Evolutionary conservation across 2,113 vertebrate species (phyloP).

Genomic region (human): GRCh38 chr3:84603501-84604000

Average conservation of each 20-base stretch:
- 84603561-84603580: not conserved
- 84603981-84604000: not conserved
- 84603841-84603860: not conserved
- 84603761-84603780: not conserved
- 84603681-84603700: constrained; percentile 45
- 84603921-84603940: not conserved
- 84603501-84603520: not conserved
- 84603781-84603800: not conserved
- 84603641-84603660: not conserved
- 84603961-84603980: not conserved
- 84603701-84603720: not conserved
- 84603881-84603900: not conserved
- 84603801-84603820: not conserved
- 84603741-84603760: constrained; percentile 22
- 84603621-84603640: not conserved
- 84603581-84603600: not conserved
- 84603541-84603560: not conserved
- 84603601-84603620: constrained; percentile 35
- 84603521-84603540: constrained; percentile 34
- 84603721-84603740: not conserved
- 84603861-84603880: fast-evolving
- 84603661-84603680: constrained; percentile 41
- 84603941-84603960: not conserved
- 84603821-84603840: not conserved
- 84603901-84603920: not conserved